A percentile compares a stretch with the other conserved stretches of the same genome.
phyloP scores from a whole-genome alignment of 92 coral and sea anemone genomes.

The Metridium senile region DNA sequence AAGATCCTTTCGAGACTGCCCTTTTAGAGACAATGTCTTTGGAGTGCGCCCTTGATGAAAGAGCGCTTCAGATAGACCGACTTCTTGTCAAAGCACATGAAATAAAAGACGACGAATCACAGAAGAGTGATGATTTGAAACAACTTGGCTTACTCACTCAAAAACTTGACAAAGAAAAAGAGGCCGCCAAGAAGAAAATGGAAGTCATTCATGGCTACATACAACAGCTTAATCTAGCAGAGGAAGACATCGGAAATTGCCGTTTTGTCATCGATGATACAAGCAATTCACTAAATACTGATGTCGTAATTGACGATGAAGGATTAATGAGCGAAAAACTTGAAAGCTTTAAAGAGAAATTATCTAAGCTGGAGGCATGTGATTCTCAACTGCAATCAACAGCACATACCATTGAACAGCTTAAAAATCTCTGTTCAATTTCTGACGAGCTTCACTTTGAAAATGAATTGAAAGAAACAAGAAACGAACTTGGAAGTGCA shows the following conservation, averaged over 20 bases:
- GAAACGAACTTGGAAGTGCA: slow-evolving; percentile 17
- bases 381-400: slow-evolving; percentile 16
- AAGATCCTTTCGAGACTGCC: slow-evolving; percentile 34
- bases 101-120: slow-evolving; percentile 18
- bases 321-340: slow-evolving; percentile 38
- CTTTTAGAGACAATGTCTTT: slow-evolving; percentile 24
- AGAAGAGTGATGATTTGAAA: slow-evolving; percentile 17
- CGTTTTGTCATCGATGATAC: slow-evolving; percentile 30
- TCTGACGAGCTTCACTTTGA: slow-evolving; percentile 37
- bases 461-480: slow-evolving; percentile 32
- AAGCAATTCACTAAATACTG: slow-evolving; percentile 13
- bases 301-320: slow-evolving; percentile 31
- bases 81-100: slow-evolving; percentile 31
- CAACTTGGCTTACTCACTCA: slow-evolving; percentile 24
- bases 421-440: slow-evolving; percentile 2
- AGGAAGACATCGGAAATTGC: slow-evolving; percentile 27
- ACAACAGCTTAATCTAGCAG: slow-evolving; percentile 28
- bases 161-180: slow-evolving; percentile 49
- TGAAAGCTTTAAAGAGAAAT: slow-evolving; percentile 4
- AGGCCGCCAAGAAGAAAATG: slow-evolving; percentile 8
- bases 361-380: slow-evolving; percentile 43
- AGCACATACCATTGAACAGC: slow-evolving; percentile 13
- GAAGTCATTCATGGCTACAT: slow-evolving; percentile 30
- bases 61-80: slow-evolving; percentile 6
- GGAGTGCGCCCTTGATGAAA: slow-evolving; percentile 29